These are phyloP conservation scores for Podarcis raffonei DNA, from an alignment of 2,113 vertebrate species.

Conservation along the genomic window DNA sequence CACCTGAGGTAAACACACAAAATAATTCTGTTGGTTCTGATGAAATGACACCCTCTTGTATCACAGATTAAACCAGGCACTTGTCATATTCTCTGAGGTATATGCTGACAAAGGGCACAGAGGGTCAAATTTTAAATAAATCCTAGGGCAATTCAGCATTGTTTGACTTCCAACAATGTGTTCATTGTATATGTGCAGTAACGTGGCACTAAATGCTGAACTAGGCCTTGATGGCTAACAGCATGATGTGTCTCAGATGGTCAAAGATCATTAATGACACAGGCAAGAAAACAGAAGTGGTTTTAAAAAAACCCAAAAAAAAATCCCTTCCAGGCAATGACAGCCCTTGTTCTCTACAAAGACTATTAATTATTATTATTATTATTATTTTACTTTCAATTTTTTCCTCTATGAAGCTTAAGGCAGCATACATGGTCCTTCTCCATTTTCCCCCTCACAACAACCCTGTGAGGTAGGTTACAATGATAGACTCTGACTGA, in stretches of 20 bases:
- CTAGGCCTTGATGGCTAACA: not conserved
- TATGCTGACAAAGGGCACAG: not conserved
- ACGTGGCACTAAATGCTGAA: not conserved
- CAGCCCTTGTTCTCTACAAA: not conserved
- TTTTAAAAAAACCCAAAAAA: not conserved
- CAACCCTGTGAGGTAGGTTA: too few species aligned
- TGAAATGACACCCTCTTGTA: not conserved
- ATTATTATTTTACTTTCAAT: too few species aligned
- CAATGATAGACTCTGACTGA: too few species aligned
- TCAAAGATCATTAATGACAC: not conserved
- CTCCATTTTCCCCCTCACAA: too few species aligned
- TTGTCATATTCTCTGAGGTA: not conserved
- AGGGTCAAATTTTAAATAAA: not conserved
- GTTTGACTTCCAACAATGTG: not conserved
- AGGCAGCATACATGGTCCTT: too few species aligned
- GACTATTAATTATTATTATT: too few species aligned
- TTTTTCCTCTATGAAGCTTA: too few species aligned
- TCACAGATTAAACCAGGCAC: not conserved
- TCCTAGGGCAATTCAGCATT: not conserved
- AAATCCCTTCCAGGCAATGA: not conserved
- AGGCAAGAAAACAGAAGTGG: not conserved
- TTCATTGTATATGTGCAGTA: accelerated
- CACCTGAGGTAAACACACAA: not conserved
- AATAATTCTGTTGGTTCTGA: accelerated
- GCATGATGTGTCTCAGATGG: not conserved